Evolutionary conservation across 2,113 vertebrate species (phyloP).

Genomic region (Pseudopodoces humilis): DNA sequence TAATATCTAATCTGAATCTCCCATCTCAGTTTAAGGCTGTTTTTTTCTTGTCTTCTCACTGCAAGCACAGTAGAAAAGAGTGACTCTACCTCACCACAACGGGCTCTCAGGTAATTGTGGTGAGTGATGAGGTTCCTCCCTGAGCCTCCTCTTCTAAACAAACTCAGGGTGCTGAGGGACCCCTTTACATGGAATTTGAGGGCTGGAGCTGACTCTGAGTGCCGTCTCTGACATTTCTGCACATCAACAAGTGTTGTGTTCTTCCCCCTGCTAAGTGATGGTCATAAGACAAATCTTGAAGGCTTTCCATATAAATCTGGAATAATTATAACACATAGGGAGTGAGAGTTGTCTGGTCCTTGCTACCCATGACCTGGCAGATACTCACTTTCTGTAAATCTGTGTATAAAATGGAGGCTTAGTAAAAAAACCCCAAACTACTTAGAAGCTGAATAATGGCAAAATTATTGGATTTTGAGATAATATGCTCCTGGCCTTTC

Average conservation of each 20-base stretch:
- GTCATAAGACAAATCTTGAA: rapidly evolving
- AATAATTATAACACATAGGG: rapidly evolving
- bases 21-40: background rate
- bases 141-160: background rate
- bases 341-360: background rate
- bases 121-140: background rate
- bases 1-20: background rate
- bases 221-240: too few relatives aligned
- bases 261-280: background rate
- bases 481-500: background rate
- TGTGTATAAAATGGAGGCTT: rapidly evolving
- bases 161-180: rapidly evolving
- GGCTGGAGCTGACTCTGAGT: rapidly evolving
- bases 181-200: rapidly evolving
- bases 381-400: background rate
- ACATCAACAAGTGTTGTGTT: rapidly evolving
- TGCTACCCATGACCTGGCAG: background rate
- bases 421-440: background rate
- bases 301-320: rapidly evolving
- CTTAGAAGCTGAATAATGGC: background rate
- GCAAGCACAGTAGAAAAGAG: too few relatives aligned
- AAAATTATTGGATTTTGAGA: background rate
- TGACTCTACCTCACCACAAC: background rate
- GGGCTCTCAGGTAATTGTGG: background rate
- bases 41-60: background rate